Evolutionary conservation across 2,113 vertebrate species (phyloP).

Genomic region (Anarhynchus alexandrinus): DNA sequence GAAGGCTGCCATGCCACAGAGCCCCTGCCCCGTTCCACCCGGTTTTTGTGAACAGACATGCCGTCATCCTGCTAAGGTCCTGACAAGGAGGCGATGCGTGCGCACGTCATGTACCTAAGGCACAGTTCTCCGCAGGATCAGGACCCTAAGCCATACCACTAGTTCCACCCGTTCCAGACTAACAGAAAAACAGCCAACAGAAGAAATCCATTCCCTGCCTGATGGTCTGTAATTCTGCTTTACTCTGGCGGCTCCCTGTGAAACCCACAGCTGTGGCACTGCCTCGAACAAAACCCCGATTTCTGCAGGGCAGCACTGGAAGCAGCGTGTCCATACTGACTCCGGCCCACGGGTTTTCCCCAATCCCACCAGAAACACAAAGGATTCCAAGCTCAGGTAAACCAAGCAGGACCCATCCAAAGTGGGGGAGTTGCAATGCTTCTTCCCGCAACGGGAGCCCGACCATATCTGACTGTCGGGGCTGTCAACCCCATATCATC

Average conservation of each 20-base stretch:
- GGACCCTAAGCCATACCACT: not conserved
- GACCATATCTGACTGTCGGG: fast-evolving
- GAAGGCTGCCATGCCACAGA: not conserved
- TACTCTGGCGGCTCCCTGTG: not conserved
- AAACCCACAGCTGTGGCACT: not conserved
- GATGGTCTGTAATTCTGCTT: too few relatives aligned
- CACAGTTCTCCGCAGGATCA: not conserved
- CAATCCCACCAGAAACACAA: too few relatives aligned
- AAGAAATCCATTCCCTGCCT: not conserved
- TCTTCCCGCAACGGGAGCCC: fast-evolving
- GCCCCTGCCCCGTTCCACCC: not conserved
- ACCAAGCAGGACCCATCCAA: not conserved
- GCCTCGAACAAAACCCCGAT: fast-evolving
- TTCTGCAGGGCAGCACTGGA: not conserved
- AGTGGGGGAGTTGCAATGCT: fast-evolving
- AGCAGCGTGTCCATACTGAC: fast-evolving
- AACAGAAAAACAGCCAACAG: too few relatives aligned
- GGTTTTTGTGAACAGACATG: fast-evolving
- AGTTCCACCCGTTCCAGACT: not conserved
- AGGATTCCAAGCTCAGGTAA: not conserved
- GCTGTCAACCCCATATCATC: not conserved
- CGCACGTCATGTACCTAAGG: fast-evolving
- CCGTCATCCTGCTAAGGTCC: not conserved
- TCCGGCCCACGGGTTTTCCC: fast-evolving
- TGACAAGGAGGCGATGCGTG: fast-evolving